Conservation (phyloP, 2,113 vertebrate genomes). For the Myotis davidii region DNA sequence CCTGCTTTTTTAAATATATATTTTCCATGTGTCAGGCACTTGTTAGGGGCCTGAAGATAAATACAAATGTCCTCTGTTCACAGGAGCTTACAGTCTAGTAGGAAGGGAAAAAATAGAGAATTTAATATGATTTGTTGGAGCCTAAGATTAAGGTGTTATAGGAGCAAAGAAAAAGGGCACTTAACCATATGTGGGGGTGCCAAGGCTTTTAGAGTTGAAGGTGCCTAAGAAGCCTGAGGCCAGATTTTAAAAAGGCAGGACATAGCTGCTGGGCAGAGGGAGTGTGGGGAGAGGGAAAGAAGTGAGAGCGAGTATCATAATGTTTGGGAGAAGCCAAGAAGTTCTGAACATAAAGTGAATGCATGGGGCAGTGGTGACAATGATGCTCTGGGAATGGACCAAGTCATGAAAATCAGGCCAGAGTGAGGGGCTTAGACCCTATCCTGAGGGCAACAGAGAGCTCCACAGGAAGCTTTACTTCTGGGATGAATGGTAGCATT, state of each 20-base stretch:
- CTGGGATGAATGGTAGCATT: neutral
- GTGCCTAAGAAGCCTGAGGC: neutral
- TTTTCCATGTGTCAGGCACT: neutral
- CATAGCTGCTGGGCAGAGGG: neutral
- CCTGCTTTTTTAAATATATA: too few species aligned
- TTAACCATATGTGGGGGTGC: neutral
- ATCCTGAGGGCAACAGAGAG: neutral
- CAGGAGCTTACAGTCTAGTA: neutral
- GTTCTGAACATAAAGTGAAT: neutral
- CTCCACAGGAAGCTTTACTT: neutral
- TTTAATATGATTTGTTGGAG: neutral
- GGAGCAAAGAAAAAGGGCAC: neutral
- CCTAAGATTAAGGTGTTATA: neutral
- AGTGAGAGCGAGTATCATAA: accelerated
- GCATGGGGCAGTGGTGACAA: too few species aligned
- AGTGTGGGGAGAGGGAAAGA: accelerated
- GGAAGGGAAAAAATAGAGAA: neutral
- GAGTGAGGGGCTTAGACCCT: neutral
- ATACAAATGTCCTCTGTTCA: neutral
- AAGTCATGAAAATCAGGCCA: neutral
- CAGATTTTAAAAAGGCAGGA: neutral
- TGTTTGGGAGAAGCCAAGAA: neutral
- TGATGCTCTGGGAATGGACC: neutral
- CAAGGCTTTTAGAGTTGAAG: neutral
- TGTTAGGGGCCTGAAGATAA: neutral